Percentiles rank a stretch among this genome's conserved stretches.
phyloP scores from a whole-genome alignment of 2,888 invertebrate species.

The Ferrisia virgata region DNA sequence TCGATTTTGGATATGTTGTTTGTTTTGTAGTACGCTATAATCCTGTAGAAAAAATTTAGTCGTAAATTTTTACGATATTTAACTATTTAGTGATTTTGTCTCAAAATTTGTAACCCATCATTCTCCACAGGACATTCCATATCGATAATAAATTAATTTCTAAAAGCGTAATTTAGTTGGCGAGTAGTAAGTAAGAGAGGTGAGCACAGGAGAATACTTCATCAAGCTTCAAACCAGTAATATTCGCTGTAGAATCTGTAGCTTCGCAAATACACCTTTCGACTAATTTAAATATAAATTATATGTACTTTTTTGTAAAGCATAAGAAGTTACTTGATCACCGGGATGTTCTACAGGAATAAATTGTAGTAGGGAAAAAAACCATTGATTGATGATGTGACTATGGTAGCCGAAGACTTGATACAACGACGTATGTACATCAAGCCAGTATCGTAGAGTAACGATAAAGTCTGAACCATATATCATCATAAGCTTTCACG shows the following conservation, averaged over 20 bases:
- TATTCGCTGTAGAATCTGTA: not conserved
- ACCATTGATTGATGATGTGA: constrained; percentile 37
- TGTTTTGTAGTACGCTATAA: too few relatives aligned
- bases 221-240: too few relatives aligned
- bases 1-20: too few relatives aligned
- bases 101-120: too few relatives aligned
- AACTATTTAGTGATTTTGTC: too few relatives aligned
- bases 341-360: not conserved
- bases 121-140: too few relatives aligned
- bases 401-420: constrained; percentile 20
- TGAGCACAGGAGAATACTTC: too few relatives aligned
- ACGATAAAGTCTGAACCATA: constrained; percentile 32
- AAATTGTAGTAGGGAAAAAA: constrained; percentile 2
- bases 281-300: not conserved
- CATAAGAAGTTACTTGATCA: not conserved
- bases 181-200: too few relatives aligned
- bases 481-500: constrained; percentile 38
- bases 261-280: not conserved
- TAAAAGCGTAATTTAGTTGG: too few relatives aligned
- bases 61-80: too few relatives aligned
- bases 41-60: too few relatives aligned
- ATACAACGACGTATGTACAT: constrained; percentile 30
- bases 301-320: not conserved
- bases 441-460: not conserved
- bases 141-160: too few relatives aligned